Conservation (phyloP, 2,888 invertebrate genomes). For the Nezara viridula region DNA sequence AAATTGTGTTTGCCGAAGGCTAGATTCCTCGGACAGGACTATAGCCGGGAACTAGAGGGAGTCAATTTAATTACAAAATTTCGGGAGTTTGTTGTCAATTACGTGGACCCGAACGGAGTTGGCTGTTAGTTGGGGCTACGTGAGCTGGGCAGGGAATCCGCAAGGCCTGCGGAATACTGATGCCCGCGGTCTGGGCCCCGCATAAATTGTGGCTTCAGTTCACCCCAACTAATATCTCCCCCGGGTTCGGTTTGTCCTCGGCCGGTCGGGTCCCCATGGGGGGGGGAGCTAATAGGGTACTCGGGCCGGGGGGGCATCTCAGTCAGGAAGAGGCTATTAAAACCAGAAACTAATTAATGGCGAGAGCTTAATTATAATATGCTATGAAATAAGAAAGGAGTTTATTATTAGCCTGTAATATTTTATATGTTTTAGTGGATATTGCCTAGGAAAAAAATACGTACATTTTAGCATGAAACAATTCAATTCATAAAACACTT, state of each 20-base stretch:
- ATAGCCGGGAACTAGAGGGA: slow-evolving; percentile 34
- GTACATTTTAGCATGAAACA: too few relatives aligned
- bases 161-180: slow-evolving; percentile 48
- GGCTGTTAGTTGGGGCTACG: slow-evolving; percentile 54
- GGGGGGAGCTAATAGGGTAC: not conserved
- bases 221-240: slow-evolving; percentile 24
- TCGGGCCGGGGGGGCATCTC: not conserved
- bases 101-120: slow-evolving; percentile 46
- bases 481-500: too few relatives aligned
- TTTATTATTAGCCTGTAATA: too few relatives aligned
- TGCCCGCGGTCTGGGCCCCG: slow-evolving; percentile 3
- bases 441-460: too few relatives aligned
- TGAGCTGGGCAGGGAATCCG: slow-evolving; percentile 39
- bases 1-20: slow-evolving; percentile 9
- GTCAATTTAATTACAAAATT: slow-evolving; percentile 59
- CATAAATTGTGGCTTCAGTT: slow-evolving; percentile 18
- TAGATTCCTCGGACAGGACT: slow-evolving; percentile 18
- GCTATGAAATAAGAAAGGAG: too few relatives aligned
- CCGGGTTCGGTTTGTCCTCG: not conserved
- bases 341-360: not conserved
- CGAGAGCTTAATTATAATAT: not conserved
- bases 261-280: not conserved
- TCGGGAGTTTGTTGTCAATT: slow-evolving; percentile 60
- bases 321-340: not conserved
- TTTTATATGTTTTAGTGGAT: too few relatives aligned